Base-by-base conservation (phyloP, 2,888 invertebrate species). In the Myopa testacea region DNA sequence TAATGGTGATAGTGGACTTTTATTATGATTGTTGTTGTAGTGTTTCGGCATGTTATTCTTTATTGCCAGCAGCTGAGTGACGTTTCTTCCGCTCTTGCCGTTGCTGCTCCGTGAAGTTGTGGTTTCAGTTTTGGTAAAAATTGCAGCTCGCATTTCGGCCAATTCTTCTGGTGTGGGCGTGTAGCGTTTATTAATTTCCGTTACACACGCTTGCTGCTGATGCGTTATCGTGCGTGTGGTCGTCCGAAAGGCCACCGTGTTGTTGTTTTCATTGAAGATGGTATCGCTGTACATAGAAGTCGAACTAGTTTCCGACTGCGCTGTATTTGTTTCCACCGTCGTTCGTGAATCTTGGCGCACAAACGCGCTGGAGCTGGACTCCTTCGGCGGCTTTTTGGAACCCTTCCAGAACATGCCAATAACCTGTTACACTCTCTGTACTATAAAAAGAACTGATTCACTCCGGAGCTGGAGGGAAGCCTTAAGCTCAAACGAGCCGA, bases 141-240 rank as follows among this genome's bases (percentile, higher is more conserved):
- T 78, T 79, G 84, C 58, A 37, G 82, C 78, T 19, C 83, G 84
- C 71, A 87, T 77, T 75, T 83, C 82, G 37, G 84, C 84, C 78
- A 88, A 45, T 62, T 87, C 87, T 55, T 82, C 82, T n/a, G 81
- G 69, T 4, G 82, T 86, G 8, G 87, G 86, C 5, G 87, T 86
- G 26, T 84, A 84, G 0, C 86, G 84, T 45, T 83, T 84, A n/a
- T 78, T 81, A 19, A 84, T 84, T 81, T 87, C 87, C 16, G 86
- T 86, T 14, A 87, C 80, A 6, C 81, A 79, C 4, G 87, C 87
- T 45, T 83, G 80, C 75, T 87, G 85, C 0, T 82, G 84, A 80
- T 86, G 86, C 81, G 86, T 88, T 82, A 88, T 86, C 78, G 88
- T 87, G 77, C 84, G 85, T 45, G 84, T 82, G 67, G 87, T 87